phyloP scores from a whole-genome alignment of 1,140 invertebrate species.

The Phortica variegata region DNA sequence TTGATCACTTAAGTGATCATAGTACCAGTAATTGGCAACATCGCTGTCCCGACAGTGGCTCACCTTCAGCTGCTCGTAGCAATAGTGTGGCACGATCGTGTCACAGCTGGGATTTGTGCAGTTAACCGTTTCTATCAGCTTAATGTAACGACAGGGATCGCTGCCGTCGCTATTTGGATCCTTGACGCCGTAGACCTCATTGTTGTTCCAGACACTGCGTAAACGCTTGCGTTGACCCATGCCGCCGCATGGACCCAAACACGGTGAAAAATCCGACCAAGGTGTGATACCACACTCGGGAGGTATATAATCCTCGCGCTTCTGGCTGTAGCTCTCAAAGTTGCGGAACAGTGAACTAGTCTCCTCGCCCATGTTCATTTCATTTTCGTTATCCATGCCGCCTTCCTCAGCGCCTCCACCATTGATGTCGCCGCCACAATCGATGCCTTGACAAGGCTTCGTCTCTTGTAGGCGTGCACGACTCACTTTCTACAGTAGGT shows the following conservation, averaged over 20 bases:
- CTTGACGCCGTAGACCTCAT: conserved; percentile 42
- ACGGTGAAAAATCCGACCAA: conserved; percentile 76
- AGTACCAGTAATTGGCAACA: conserved; percentile 67
- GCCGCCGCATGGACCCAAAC: conserved; percentile 66
- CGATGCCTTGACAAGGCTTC: conserved; percentile 31
- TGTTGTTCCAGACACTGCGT: conserved; percentile 50
- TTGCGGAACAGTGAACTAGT: conserved; percentile 39
- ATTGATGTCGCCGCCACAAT: conserved; percentile 46
- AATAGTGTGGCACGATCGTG: conserved; percentile 55
- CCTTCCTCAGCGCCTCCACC: conserved; percentile 3
- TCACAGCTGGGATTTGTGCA: conserved; percentile 61
- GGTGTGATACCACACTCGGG: conserved; percentile 68
- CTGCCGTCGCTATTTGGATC: conserved; percentile 36
- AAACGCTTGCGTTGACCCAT: conserved; percentile 33
- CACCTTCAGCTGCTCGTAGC: conserved; percentile 50
- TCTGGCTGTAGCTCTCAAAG: conserved; percentile 47
- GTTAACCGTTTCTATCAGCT: conserved; percentile 57
- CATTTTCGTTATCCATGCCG: conserved; percentile 15
- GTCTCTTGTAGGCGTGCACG: conserved; percentile 36
- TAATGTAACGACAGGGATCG: conserved; percentile 55
- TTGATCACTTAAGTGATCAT: conserved; percentile 64
- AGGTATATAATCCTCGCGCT: conserved; percentile 44
- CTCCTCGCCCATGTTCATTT: conserved; percentile 18
- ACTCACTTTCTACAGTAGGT: conserved; percentile 42
- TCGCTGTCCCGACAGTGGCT: conserved; percentile 70